A percentile compares a stretch with the other conserved stretches of the same genome.
Evolutionary conservation across 30 jellyfish, hydroid and myxozoan genomes (phyloP).

Genomic region (Morbakka virulenta): DNA sequence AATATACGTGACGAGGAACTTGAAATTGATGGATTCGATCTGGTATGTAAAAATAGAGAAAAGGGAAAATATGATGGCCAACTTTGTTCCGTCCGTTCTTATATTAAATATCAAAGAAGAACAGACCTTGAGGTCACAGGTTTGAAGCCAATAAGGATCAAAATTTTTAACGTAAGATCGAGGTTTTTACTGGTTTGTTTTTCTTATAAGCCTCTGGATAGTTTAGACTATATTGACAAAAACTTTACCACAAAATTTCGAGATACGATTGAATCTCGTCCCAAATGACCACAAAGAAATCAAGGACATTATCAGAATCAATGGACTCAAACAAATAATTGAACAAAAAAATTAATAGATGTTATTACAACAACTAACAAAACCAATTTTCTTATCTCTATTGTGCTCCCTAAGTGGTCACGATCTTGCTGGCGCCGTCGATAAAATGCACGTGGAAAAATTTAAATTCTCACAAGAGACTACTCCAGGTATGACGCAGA

Average conservation of each 20-base stretch:
- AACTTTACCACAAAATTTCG: constrained; percentile 50
- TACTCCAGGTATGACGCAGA: constrained; percentile 50
- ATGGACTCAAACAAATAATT: constrained; percentile 38
- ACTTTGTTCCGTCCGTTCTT: constrained; percentile 9
- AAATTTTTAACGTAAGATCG: constrained; percentile 37
- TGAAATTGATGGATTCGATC: constrained; percentile 28
- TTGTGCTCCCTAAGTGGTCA: constrained; percentile 59
- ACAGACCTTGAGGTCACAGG: constrained; percentile 48
- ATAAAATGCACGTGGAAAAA: constrained; percentile 48
- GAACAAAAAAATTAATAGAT: constrained; percentile 44
- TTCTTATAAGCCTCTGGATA: constrained; percentile 56
- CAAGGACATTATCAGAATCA: constrained; percentile 44
- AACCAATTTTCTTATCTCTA: constrained; percentile 27
- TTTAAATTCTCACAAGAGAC: constrained; percentile 26
- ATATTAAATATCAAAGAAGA: constrained; percentile 29
- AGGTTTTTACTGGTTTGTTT: constrained; percentile 44
- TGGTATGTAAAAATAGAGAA: constrained; percentile 45
- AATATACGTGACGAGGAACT: constrained; percentile 18
- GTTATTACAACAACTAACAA: constrained; percentile 37
- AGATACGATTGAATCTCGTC: constrained; percentile 58
- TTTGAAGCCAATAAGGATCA: constrained; percentile 47
- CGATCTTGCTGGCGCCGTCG: constrained; percentile 38
- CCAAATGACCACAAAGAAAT: constrained; percentile 70
- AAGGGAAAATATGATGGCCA: constrained; percentile 18
- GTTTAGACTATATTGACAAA: constrained; percentile 49